Conservation (phyloP, 2,113 vertebrate species). For the Phylloscopus trochiloides region DNA sequence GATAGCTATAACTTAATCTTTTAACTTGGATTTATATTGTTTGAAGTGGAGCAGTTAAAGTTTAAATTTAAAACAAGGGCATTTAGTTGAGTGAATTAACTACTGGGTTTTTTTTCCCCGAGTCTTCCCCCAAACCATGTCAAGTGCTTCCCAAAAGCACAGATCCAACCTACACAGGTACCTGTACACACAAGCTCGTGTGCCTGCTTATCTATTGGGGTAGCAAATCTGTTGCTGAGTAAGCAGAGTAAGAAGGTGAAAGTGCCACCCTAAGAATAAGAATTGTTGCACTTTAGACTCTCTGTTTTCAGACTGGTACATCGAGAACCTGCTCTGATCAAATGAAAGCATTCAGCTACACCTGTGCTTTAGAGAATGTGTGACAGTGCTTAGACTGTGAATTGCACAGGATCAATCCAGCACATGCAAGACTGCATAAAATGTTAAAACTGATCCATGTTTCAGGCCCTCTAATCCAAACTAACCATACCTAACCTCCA, state of each 20-base stretch:
- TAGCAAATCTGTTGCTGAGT: not conserved
- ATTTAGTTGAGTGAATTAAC: not conserved
- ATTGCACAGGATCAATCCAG: too few relatives aligned
- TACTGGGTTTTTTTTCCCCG: accelerated
- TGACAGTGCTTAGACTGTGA: accelerated
- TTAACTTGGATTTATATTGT: not conserved
- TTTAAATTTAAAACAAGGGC: not conserved
- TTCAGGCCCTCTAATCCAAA: too few relatives aligned
- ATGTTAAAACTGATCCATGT: not conserved
- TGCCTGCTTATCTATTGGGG: not conserved
- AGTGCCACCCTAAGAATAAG: not conserved
- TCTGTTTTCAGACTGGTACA: not conserved
- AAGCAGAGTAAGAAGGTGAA: not conserved
- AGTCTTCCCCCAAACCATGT: not conserved
- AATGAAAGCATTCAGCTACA: not conserved
- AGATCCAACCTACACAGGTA: not conserved
- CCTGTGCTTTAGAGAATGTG: not conserved
- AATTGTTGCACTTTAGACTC: accelerated
- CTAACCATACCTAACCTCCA: not conserved
- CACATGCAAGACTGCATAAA: not conserved
- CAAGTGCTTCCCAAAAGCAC: not conserved
- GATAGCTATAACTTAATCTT: not conserved
- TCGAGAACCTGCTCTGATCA: not conserved
- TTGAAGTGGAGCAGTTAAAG: not conserved
- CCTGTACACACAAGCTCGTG: not conserved